Evolutionary conservation across 2,888 invertebrate species (phyloP).

Genomic region (Copidosoma aretas): DNA sequence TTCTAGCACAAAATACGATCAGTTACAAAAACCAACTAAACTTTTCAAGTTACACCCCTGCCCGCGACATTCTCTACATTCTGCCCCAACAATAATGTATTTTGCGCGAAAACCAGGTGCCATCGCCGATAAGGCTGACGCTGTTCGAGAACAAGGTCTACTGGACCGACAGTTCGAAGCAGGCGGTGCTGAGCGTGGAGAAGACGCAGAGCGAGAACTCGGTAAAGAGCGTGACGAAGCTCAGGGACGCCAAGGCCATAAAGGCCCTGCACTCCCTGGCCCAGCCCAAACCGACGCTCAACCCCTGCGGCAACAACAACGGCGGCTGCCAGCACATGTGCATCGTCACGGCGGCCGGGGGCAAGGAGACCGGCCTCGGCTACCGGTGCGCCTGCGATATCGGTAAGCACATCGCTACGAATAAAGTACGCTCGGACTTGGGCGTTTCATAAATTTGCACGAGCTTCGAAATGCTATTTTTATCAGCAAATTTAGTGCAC

Average conservation of each 20-base stretch:
- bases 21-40: no score
- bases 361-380: constrained; percentile 72
- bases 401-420: constrained; percentile 68
- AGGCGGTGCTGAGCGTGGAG: constrained; percentile 86
- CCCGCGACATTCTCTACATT: background rate
- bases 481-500: no score
- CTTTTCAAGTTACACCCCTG: no score
- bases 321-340: constrained; percentile 95
- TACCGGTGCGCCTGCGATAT: constrained; percentile 92
- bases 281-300: constrained; percentile 72
- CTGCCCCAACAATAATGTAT: background rate
- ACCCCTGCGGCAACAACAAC: constrained; percentile 87
- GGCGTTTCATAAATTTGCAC: no score
- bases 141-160: constrained; percentile 86
- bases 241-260: constrained; percentile 83
- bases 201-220: constrained; percentile 82
- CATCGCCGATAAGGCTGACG: constrained; percentile 82
- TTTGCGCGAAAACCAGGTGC: constrained; percentile 65
- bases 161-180: constrained; percentile 92
- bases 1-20: no score
- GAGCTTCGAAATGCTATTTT: no score
- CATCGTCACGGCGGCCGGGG: constrained; percentile 80
- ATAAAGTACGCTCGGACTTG: no score
- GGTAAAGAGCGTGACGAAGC: constrained; percentile 80
- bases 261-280: constrained; percentile 81